These are phyloP conservation scores for Arion vulgaris DNA, from an alignment of 1,140 invertebrate species.

Conservation along the genomic window DNA sequence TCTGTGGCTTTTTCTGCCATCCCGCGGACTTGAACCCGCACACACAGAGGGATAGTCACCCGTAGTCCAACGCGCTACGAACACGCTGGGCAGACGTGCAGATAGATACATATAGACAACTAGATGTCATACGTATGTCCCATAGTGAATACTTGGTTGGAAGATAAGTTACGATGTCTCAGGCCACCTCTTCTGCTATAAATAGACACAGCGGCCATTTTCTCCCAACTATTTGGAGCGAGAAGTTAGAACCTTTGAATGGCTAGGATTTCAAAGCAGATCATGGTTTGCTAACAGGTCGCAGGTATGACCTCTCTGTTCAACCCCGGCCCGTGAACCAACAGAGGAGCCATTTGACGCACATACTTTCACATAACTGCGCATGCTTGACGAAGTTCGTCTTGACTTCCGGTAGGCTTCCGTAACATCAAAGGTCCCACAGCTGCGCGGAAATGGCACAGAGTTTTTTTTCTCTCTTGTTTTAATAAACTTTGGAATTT, in stretches of 20 bases:
- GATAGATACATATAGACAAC: neutral
- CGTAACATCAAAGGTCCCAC: constrained; percentile 12
- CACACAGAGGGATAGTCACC: too few relatives aligned
- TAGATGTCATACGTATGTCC: too few relatives aligned
- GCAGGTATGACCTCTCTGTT: constrained; percentile 14
- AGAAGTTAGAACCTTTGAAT: neutral
- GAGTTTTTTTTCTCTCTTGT: neutral
- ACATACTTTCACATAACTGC: constrained; percentile 41
- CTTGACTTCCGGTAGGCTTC: constrained; percentile 13
- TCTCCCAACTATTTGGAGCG: neutral
- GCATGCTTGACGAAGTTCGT: constrained; percentile 27
- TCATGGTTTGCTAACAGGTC: constrained; percentile 26
- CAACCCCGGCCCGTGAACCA: neutral
- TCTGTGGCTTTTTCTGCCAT: too few relatives aligned
- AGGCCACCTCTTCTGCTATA: neutral
- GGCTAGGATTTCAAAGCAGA: constrained; percentile 31
- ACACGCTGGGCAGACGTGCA: neutral
- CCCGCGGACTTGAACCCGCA: too few relatives aligned
- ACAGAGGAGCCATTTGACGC: constrained; percentile 34
- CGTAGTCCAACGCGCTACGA: too few relatives aligned
- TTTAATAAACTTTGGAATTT: too few relatives aligned
- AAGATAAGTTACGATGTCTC: too few relatives aligned
- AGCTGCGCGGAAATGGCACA: constrained; percentile 22
- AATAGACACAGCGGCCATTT: neutral
- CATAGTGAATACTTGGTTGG: too few relatives aligned